Base-by-base conservation (phyloP, 2,797 vertebrate genomes). In the Danio tinwini region DNA sequence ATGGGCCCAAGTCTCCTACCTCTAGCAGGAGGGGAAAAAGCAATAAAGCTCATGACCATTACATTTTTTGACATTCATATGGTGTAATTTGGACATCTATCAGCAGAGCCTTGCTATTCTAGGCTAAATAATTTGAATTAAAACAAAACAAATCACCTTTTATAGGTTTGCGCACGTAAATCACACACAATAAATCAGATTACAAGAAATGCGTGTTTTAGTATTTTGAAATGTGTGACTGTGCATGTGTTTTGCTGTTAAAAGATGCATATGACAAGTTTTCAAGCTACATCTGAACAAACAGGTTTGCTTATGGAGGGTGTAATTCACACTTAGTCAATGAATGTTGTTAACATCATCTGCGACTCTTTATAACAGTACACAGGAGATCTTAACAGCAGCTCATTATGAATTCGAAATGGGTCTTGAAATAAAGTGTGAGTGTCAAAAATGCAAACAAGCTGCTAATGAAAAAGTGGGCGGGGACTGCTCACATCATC, bases 241-340 rank as follows among this genome's bases (percentile, higher is more conserved):
- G 6, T 1, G 39, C 5, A 19, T 71, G 17, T 44, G n/a, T 56
- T 69, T 19, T 73, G 19, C 14, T 73, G 10, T 74, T 37, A 13
- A 56, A 56, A 44, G 8, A 45, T 49, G 19, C 39, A 39, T 11
- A 74, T 5, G 6, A 61, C 56, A 72, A 45, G 40, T 58, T 74
- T 61, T 37, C 55, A 59, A n/a, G 40, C n/a, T 11, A 12, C 13
- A 73, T 8, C 42, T 74, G 19, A 74, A 74, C 59, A 73, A 73
- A 73, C 29, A n/a, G 55, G 6, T 47, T 73, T 37, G 17, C 40
- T 50, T 58, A 0, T 52, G 12, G 10, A n/a, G 5, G 44, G 44
- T 61, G 19, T 7, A 73, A 59, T 49, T 59, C 14, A 29, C 42
- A 49, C 71, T 40, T 4, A 7, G 12, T 63, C 0, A 1, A 5